Evolutionary conservation across 2,113 vertebrate species (phyloP).

Genomic region (Tachysurus fulvidraco): DNA sequence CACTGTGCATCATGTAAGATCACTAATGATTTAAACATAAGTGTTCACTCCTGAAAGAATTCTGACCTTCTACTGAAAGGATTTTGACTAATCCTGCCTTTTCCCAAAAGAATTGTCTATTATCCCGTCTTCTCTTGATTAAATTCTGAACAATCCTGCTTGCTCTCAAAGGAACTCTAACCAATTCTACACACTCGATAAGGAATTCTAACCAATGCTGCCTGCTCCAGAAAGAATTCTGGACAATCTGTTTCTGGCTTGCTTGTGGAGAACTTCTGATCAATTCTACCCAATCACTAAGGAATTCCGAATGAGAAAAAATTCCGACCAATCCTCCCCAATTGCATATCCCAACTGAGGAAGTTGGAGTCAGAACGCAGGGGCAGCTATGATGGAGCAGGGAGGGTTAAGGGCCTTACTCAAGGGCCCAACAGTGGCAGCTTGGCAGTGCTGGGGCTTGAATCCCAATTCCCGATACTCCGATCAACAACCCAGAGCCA

Average conservation of each 20-base stretch:
- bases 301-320: background rate
- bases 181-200: background rate
- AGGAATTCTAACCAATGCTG: background rate
- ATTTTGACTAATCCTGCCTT: background rate
- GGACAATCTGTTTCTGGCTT: background rate
- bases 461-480: no score
- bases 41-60: background rate
- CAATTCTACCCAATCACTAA: background rate
- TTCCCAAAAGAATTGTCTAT: background rate
- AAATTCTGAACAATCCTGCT: background rate
- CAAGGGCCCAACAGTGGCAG: no score
- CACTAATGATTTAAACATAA: background rate
- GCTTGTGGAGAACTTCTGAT: background rate
- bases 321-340: background rate
- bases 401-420: no score
- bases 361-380: no score
- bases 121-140: background rate
- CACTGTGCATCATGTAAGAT: background rate
- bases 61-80: background rate
- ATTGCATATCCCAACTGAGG: background rate
- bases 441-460: no score
- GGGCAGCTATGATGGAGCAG: no score
- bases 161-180: background rate
- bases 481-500: no score
- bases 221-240: background rate